Evolutionary conservation across 2,888 invertebrate species (phyloP).

Genomic region (Coronaproctus castanopsis): DNA sequence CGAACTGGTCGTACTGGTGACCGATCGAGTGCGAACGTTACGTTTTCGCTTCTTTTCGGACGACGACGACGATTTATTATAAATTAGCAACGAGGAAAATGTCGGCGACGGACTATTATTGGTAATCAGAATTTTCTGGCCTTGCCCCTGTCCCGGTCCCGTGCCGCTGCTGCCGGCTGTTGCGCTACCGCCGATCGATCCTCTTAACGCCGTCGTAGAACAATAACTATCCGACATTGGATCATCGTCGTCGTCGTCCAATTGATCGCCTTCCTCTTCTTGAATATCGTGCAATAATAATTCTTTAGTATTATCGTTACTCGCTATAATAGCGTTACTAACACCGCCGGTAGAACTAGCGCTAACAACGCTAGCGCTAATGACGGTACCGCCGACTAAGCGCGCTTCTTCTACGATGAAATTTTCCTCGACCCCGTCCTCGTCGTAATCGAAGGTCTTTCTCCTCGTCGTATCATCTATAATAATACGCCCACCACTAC

Average conservation of each 20-base stretch:
- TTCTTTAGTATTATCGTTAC: constrained; percentile 7
- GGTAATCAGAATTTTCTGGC: not conserved
- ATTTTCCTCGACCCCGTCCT: too few relatives aligned
- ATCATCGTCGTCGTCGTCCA: constrained; percentile 15
- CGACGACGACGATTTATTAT: constrained; percentile 8
- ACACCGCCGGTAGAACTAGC: not conserved
- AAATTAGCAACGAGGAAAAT: constrained; percentile 9
- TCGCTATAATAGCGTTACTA: not conserved
- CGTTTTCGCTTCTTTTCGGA: constrained; percentile 32
- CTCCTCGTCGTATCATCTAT: too few relatives aligned
- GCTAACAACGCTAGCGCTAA: not conserved
- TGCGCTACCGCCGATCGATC: constrained; percentile 4
- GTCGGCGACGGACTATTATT: constrained; percentile 14
- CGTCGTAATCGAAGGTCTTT: too few relatives aligned
- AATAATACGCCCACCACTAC: not conserved
- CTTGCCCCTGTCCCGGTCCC: too few relatives aligned
- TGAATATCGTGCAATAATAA: constrained; percentile 21
- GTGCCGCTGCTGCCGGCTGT: constrained; percentile 11
- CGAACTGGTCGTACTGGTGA: constrained; percentile 21
- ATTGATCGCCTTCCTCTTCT: constrained; percentile 17
- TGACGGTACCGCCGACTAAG: not conserved
- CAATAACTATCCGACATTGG: constrained; percentile 15
- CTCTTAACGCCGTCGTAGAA: constrained; percentile 14
- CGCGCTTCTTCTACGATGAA: too few relatives aligned
- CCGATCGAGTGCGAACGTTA: constrained; percentile 28